Evolutionary conservation across 2,113 vertebrate genomes (phyloP).

Genomic region (Geococcyx californianus): DNA sequence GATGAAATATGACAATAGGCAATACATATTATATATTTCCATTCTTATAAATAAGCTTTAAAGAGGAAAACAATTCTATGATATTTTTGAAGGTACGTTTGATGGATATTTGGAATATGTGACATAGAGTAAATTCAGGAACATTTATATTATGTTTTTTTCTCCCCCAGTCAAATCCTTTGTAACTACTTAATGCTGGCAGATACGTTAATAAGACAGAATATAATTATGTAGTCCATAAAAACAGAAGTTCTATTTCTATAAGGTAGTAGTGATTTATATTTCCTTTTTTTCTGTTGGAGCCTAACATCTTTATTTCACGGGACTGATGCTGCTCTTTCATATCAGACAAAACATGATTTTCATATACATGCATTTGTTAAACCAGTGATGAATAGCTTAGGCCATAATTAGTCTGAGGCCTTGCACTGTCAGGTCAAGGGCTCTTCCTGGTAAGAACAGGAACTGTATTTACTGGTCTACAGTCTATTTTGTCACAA

Average conservation of each 20-base stretch:
- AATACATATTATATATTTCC: background rate
- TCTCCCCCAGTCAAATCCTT: background rate
- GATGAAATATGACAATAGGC: background rate
- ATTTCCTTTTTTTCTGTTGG: background rate
- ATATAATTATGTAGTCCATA: background rate
- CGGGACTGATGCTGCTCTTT: background rate
- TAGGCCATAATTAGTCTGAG: accelerated
- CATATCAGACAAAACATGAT: background rate
- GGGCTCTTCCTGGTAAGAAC: accelerated
- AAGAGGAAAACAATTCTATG: background rate
- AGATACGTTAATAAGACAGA: background rate
- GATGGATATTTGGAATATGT: background rate
- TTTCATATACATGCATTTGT: background rate
- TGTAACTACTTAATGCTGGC: background rate
- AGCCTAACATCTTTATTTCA: no score
- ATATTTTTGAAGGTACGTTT: background rate
- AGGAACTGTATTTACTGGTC: background rate
- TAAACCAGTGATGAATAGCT: accelerated
- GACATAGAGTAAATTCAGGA: background rate
- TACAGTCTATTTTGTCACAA: background rate
- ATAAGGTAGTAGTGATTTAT: background rate
- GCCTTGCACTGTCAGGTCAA: no score
- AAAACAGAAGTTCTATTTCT: background rate
- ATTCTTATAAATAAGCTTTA: background rate
- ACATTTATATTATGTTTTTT: background rate